phyloP scores from a whole-genome alignment of 2,888 invertebrate genomes.

The Troides aeacus region DNA sequence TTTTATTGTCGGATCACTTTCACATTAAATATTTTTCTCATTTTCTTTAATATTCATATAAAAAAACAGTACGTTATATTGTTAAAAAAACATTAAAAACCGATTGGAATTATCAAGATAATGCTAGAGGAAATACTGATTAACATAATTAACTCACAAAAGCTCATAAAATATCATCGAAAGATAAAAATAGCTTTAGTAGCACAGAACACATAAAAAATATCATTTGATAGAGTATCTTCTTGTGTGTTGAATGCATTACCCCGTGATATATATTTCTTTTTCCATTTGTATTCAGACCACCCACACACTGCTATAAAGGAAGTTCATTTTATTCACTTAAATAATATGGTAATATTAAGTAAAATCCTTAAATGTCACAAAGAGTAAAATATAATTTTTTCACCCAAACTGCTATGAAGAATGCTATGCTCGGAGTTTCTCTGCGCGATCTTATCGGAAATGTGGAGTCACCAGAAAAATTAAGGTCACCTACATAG shows the following conservation, averaged over 20 bases:
- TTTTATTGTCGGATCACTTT: no score
- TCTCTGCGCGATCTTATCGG: no score
- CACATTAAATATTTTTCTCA: no score
- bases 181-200: constrained; percentile 21
- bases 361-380: no score
- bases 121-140: background rate
- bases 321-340: background rate
- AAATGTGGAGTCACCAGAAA: no score
- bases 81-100: background rate
- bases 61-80: background rate
- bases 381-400: no score
- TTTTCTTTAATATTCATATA: no score
- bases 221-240: constrained; percentile 11
- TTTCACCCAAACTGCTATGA: no score
- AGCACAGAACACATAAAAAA: constrained; percentile 15
- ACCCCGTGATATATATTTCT: constrained; percentile 12
- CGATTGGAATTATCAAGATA: background rate
- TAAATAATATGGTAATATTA: background rate
- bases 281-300: constrained; percentile 21
- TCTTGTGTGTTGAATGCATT: background rate
- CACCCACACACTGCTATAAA: constrained; percentile 24
- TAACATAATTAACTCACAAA: constrained; percentile 24
- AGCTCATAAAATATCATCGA: constrained; percentile 18
- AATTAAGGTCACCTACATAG: no score
- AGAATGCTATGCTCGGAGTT: no score